Evolutionary conservation across 23 tunicate genomes (phyloP), one percentile per base, ranked within the genome.

Genomic region (Botrylloides violaceus): DNA sequence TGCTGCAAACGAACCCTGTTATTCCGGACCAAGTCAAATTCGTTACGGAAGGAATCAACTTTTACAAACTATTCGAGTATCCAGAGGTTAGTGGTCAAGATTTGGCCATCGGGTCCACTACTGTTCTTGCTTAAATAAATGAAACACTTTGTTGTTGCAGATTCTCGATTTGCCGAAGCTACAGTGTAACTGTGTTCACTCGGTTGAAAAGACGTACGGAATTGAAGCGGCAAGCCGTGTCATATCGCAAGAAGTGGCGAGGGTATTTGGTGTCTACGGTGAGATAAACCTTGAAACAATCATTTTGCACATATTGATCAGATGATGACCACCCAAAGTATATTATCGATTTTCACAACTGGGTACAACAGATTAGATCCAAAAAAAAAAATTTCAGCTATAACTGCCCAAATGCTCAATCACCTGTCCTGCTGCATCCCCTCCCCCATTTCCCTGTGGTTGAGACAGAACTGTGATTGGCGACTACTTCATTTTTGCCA

Each of bases 201-300:
- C 99, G 3, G 71, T 95, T 28, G 78, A 80, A 3, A 36, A 53
- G 1, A 70, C 75, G 22, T 95, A 87, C 64, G 99, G 99, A 36
- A 78, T 95, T 37, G 96, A 87, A 75, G 99, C 99, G 3, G 99
- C 96, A 31, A 66, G 78, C 7, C 60, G 84, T 30, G 94, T 88
- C 19, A 78, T 95, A 2, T 78, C 68, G 21, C 70, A 77, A 57
- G 99, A 95, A 79, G 87, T 95, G 22, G 83, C 83, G 32, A 79
- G 75, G n/a, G 99, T 95, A 7, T 95, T 95, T 66, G 90, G 73
- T 33, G 97, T 79, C 3, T 90, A 90, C 60, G 90, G 97, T 90
- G 66, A n/a, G n/a, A n/a, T n/a, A n/a, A n/a, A n/a, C n/a, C n/a
- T n/a, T n/a, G n/a, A n/a, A n/a, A n/a, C n/a, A n/a, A n/a, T n/a